These are phyloP conservation scores for Geopemphigus sp. DNA, from an alignment of 1,140 invertebrate species.

Conservation along the genomic window DNA sequence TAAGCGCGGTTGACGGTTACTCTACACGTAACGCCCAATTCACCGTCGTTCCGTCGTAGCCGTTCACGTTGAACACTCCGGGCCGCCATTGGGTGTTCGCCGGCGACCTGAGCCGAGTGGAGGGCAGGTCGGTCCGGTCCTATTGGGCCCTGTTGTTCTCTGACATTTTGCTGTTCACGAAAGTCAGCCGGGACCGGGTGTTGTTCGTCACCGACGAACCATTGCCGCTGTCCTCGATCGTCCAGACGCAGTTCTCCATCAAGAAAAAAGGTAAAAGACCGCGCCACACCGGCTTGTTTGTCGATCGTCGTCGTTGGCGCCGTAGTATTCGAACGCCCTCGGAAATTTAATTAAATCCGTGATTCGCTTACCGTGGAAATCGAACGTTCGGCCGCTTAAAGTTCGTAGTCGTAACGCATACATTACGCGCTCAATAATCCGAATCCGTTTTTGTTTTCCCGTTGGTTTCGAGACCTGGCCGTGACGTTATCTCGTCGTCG, in stretches of 20 bases:
- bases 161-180: conserved; percentile 78
- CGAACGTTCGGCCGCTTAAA: too few species aligned
- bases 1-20: conserved; percentile 54
- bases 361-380: too few species aligned
- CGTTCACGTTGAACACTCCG: conserved; percentile 75
- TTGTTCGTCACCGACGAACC: conserved; percentile 84
- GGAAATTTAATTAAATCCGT: too few species aligned
- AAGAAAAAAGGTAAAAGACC: conserved; percentile 82
- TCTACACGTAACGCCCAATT: too few species aligned
- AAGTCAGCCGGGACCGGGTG: conserved; percentile 78
- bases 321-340: too few species aligned
- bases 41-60: conserved; percentile 57
- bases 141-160: conserved; percentile 81
- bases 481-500: too few species aligned
- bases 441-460: too few species aligned
- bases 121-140: conserved; percentile 73
- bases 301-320: too few species aligned
- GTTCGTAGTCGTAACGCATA: too few species aligned
- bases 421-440: too few species aligned
- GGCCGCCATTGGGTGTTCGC: conserved; percentile 85
- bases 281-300: too few species aligned
- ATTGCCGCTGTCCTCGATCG: conserved; percentile 70
- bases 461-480: too few species aligned
- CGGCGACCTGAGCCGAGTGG: conserved; percentile 75
- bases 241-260: conserved; percentile 78